Base-by-base conservation (phyloP, 92 coral and sea anemone species). In the Epizoanthus rinbou region DNA sequence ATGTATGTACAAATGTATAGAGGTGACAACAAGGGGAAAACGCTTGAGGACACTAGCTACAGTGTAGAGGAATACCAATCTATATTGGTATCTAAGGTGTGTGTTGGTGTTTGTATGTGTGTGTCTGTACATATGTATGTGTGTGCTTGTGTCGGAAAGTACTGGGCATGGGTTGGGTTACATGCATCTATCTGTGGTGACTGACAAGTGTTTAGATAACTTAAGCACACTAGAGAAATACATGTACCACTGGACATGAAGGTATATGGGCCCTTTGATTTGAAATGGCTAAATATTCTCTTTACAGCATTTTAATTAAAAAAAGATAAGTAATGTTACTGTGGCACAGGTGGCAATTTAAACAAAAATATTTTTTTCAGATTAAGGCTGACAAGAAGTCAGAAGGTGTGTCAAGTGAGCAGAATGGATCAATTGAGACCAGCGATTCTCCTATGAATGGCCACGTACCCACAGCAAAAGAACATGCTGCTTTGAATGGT, bases 211-310 rank as follows among this genome's bases (percentile, higher is more conserved):
- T 72, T 37, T 37, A 79, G 76, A 7, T 92, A 91, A 75, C 87
- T 94, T 21, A 93, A 91, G 73, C 93, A 91, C 62, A 86, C 89
- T 0, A 82, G 95, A 67, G 95, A 91, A 59, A 82, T 91, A 52
- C 43, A 37, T 37, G 43, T 3, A 37, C 85, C 88, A 47, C 54
- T 24, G 47, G 54, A 57, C 45, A 35, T 14, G 59, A 83, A 80
- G 86, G 58, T 70, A 53, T 28, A 0, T 28, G 31, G 31, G 43
- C 5, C 43, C 43, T 37, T 37, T 37, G 43, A 37, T 37, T 37
- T 37, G 5, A 37, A 37, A 37, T 6, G 6, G 43, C 43, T 37
- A n/a, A n/a, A n/a, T n/a, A 3, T 3, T 37, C 5, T 6, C 43
- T 37, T 3, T 37, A 4, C 43, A 37, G 43, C 3, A 37, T 37